Base-by-base conservation (phyloP, 2,113 vertebrate species). In the Neolamprologus cancellatus region DNA sequence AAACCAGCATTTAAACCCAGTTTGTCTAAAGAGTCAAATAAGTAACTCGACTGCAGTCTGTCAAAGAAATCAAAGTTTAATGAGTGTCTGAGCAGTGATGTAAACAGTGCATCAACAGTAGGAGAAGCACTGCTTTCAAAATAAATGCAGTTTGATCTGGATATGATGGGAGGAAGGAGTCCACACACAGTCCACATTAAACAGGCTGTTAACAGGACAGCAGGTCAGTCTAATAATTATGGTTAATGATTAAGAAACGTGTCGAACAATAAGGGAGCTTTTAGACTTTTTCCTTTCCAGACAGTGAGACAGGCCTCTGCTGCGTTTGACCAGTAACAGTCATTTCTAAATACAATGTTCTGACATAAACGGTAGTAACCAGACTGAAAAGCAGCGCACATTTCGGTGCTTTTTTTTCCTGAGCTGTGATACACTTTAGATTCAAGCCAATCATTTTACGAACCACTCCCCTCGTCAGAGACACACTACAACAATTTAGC, bases 361-460 rank as follows among this genome's bases (percentile, higher is more conserved):
- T 34, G 32, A 34, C 32, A 34, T 34, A 34, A 34, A 8, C 7
- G 0, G 32, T 34, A 34, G 32, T 34, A 34, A 3, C 7, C 32
- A 34, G 32, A 34, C 3, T 0, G 1, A 34, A 34, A 3, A 34
- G 32, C 32, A 34, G 32, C 3, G 7, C 32, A 8, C 32, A 34
- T 34, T 34, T 34, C 7, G 0, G 3, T 34, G 32, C 32, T 34
- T 34, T 34, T 0, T 8, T 34, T 34, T 0, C 39, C 39, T 41
- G 39, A 41, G 39, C 11, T 41, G 39, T 41, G 3, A 41, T 2
- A 13, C 39, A 41, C 39, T 41, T 41, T 5, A 3, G 39, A 41
- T 41, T 41, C 1, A 5, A 41, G 3, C 12, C 11, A 41, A 41
- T 41, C 39, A 13, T 41, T 41, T 41, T 41, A 13, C 0, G 0